These are phyloP conservation scores for Tautogolabrus adspersus DNA, from an alignment of 2,113 vertebrate genomes.

Conservation along the genomic window DNA sequence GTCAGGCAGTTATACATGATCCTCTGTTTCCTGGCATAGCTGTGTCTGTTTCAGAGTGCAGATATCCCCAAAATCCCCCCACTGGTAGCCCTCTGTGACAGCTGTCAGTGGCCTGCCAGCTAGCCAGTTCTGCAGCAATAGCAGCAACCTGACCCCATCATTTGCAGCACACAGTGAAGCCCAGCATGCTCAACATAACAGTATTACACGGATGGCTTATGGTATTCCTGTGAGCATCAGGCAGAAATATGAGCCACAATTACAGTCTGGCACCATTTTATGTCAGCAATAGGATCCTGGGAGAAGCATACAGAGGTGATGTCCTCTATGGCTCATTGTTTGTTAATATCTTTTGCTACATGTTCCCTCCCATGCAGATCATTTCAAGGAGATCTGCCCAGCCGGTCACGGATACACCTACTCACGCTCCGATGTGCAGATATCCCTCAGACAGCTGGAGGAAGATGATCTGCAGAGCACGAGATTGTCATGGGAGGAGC, in stretches of 20 bases:
- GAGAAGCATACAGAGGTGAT: conserved; percentile 14
- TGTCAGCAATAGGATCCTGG: background rate
- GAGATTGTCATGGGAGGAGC: conserved; percentile 68
- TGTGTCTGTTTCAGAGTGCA: conserved; percentile 44
- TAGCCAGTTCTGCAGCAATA: conserved; percentile 20
- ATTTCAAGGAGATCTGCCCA: conserved; percentile 87
- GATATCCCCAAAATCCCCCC: conserved; percentile 36
- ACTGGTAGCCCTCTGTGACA: conserved; percentile 46
- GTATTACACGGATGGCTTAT: conserved; percentile 63
- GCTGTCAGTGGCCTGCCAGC: conserved; percentile 54
- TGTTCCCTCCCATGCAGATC: conserved; percentile 69
- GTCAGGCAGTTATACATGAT: conserved; percentile 62
- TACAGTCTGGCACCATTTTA: conserved; percentile 42
- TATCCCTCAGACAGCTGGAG: conserved; percentile 89
- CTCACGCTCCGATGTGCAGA: conserved; percentile 84
- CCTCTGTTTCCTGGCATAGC: conserved; percentile 47
- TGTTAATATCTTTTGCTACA: conserved; percentile 33
- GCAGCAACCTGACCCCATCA: conserved; percentile 38
- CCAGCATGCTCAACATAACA: conserved; percentile 54
- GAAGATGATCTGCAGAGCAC: conserved; percentile 85
- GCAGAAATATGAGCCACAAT: conserved; percentile 52
- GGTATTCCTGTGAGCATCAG: conserved; percentile 51
- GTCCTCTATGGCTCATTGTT: conserved; percentile 51
- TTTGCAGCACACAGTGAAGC: conserved; percentile 40
- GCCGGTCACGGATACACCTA: conserved; percentile 86